phyloP scores from a whole-genome alignment of 1,140 invertebrate genomes.

The Condylostylus longicornis region DNA sequence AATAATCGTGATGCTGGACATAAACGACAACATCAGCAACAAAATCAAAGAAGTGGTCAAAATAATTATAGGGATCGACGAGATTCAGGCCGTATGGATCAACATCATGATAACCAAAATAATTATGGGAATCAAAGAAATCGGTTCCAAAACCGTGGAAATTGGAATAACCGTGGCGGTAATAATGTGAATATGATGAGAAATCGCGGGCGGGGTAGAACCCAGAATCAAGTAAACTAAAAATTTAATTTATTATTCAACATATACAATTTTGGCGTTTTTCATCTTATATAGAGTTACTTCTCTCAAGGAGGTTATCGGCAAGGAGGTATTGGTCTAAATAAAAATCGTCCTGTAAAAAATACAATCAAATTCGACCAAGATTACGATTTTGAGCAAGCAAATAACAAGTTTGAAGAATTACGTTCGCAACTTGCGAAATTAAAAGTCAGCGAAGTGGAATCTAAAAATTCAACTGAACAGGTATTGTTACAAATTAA shows the following conservation, averaged over 20 bases:
- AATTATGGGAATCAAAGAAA: conserved; percentile 24
- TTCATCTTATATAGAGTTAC: background rate
- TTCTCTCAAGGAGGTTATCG: conserved; percentile 20
- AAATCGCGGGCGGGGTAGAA: conserved; percentile 21
- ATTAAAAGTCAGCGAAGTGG: conserved; percentile 59
- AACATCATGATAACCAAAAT: conserved; percentile 26
- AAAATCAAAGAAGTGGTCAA: conserved; percentile 17
- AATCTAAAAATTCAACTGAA: conserved; percentile 41
- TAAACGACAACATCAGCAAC: conserved; percentile 27
- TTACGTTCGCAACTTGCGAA: conserved; percentile 71
- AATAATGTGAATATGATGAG: conserved; percentile 23
- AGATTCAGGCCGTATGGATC: conserved; percentile 23
- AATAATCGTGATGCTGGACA: conserved; percentile 27
- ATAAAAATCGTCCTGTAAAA: conserved; percentile 33
- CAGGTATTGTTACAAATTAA: conserved; percentile 20
- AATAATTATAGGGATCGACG: conserved; percentile 25
- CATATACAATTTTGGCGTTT: background rate
- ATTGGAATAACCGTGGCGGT: conserved; percentile 27
- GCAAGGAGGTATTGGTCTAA: conserved; percentile 11
- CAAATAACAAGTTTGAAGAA: conserved; percentile 92
- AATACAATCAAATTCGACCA: conserved; percentile 82
- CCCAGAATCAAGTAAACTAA: conserved; percentile 23
- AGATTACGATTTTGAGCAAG: conserved; percentile 95
- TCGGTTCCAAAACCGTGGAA: conserved; percentile 17
- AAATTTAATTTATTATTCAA: background rate